Percentiles rank a stretch among this genome's conserved stretches.
Conservation (phyloP, 23 tunicate genomes). For the Aplidium turbinatum region DNA sequence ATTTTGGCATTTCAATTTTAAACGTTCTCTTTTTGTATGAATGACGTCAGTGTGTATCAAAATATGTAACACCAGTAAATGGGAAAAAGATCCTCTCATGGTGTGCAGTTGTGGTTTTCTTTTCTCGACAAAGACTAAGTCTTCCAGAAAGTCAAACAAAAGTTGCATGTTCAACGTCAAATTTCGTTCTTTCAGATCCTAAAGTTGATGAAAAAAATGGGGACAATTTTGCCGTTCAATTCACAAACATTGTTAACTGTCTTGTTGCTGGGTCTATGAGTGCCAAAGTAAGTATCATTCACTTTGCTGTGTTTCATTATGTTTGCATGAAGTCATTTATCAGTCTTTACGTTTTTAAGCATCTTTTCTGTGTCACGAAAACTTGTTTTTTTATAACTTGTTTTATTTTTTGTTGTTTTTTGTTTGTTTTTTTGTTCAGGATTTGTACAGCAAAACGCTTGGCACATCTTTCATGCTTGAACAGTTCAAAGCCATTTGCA, state of each 20-base stretch:
- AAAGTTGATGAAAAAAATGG: not conserved
- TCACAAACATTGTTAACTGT: conserved; percentile 68
- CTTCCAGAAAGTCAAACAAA: no score
- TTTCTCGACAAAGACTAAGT: no score
- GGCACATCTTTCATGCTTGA: conserved; percentile 62
- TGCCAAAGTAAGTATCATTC: conserved; percentile 81
- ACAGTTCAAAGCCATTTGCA: conserved; percentile 45
- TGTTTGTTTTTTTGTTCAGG: conserved; percentile 51
- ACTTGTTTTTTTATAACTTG: no score
- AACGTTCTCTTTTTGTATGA: no score
- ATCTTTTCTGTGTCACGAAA: no score
- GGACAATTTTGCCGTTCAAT: conserved; percentile 68
- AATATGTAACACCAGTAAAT: no score
- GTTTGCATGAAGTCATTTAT: conserved; percentile 40
- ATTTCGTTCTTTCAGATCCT: not conserved
- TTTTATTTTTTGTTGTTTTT: not conserved
- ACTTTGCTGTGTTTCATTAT: not conserved
- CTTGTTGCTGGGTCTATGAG: conserved; percentile 89
- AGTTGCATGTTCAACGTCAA: no score
- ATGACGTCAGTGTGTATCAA: no score
- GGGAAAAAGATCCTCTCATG: no score
- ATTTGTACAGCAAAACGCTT: conserved; percentile 49
- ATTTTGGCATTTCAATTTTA: no score
- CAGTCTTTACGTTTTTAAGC: no score
- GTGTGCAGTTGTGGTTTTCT: no score